Evolutionary conservation across 2,797 vertebrate genomes (phyloP).

Genomic region (Decapterus maruadsi): DNA sequence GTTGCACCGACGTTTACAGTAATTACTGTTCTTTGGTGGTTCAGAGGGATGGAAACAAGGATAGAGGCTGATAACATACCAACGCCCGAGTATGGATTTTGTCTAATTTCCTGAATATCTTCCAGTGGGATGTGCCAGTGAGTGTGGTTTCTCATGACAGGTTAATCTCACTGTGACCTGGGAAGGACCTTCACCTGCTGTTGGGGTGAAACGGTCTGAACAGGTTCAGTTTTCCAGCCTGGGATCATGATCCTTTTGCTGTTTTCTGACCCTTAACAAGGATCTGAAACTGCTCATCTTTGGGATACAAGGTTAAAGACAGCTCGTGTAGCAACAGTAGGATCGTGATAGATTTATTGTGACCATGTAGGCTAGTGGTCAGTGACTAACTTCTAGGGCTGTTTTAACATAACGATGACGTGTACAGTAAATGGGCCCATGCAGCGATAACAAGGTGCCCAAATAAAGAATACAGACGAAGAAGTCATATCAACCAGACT

Average conservation of each 20-base stretch:
- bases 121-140: slow-evolving; percentile 29
- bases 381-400: not conserved
- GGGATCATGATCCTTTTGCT: slow-evolving; percentile 13
- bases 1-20: slow-evolving; percentile 59
- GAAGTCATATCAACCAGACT: not conserved
- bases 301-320: slow-evolving; percentile 1
- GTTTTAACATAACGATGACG: not conserved
- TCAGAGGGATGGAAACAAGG: slow-evolving; percentile 41
- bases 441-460: not conserved
- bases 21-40: slow-evolving; percentile 63
- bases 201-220: slow-evolving; percentile 13
- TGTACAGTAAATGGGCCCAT: not conserved
- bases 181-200: slow-evolving; percentile 22
- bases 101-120: slow-evolving; percentile 48
- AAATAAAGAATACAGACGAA: not conserved
- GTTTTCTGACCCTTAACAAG: slow-evolving; percentile 9
- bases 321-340: not conserved
- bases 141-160: slow-evolving; percentile 10
- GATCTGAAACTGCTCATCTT: slow-evolving; percentile 11
- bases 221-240: not conserved
- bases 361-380: no score
- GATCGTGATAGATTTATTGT: no score
- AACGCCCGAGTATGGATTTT: slow-evolving; percentile 39
- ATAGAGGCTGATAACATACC: slow-evolving; percentile 41
- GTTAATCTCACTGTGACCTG: slow-evolving; percentile 33